Evolutionary conservation across 2,888 invertebrate species (phyloP).

Genomic region (Zelleria hepariella): DNA sequence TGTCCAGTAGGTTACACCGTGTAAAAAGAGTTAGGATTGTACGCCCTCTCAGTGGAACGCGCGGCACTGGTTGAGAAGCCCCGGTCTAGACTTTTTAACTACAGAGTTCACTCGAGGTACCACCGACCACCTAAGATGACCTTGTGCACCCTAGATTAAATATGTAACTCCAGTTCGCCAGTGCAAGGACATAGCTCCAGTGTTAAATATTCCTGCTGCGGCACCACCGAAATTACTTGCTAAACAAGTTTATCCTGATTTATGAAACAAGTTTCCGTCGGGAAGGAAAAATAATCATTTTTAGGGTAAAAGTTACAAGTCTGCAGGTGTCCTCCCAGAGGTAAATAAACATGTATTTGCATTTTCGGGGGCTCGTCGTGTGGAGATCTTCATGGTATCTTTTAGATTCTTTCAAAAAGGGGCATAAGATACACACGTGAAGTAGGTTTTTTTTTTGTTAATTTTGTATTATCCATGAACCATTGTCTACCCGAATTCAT

Average conservation of each 20-base stretch:
- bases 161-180: background rate
- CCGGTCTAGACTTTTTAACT: background rate
- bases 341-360: too few relatives aligned
- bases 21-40: too few relatives aligned
- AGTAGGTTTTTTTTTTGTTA: too few relatives aligned
- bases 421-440: too few relatives aligned
- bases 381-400: too few relatives aligned
- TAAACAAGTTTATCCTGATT: conserved; percentile 68
- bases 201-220: conserved; percentile 5
- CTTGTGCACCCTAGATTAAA: background rate
- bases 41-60: too few relatives aligned
- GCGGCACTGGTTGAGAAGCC: too few relatives aligned
- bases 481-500: too few relatives aligned
- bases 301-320: conserved; percentile 57
- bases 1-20: too few relatives aligned
- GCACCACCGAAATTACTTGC: conserved; percentile 49
- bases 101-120: background rate
- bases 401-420: too few relatives aligned
- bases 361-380: too few relatives aligned
- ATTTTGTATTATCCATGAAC: too few relatives aligned
- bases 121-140: background rate
- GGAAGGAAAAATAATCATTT: conserved; percentile 54
- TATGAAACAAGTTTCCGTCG: conserved; percentile 57
- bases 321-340: conserved; percentile 52
- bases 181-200: background rate